A percentile compares a stretch with the other conserved stretches of the same genome.
Conservation (phyloP, 2,797 vertebrate species). For the Prionace glauca region DNA sequence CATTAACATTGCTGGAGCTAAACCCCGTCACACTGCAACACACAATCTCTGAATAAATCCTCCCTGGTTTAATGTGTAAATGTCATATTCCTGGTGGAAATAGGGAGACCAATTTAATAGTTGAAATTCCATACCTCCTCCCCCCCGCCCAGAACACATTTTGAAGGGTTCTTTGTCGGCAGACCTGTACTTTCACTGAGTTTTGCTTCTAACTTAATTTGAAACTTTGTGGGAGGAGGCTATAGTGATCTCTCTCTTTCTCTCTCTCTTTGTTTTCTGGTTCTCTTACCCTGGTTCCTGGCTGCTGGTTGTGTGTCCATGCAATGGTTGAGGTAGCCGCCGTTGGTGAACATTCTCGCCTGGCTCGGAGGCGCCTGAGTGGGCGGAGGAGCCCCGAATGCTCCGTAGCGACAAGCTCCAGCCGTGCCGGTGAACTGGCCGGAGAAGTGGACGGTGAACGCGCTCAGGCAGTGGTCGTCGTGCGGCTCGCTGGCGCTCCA, state of each 20-base stretch:
- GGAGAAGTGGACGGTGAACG: constrained; percentile 93
- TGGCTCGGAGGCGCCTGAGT: constrained; percentile 73
- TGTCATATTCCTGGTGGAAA: not conserved
- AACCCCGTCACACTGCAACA: not conserved
- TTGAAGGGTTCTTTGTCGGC: not conserved
- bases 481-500: constrained; percentile 78
- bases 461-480: constrained; percentile 89
- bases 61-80: not conserved
- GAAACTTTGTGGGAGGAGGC: not conserved
- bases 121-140: not conserved
- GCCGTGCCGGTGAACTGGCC: constrained; percentile 85
- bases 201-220: not conserved
- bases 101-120: not conserved
- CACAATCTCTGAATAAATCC: not conserved
- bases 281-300: constrained; percentile 80
- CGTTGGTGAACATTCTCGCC: constrained; percentile 76
- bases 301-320: constrained; percentile 70
- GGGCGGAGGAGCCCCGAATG: constrained; percentile 75
- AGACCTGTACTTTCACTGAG: not conserved
- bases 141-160: no score
- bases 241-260: not conserved
- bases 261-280: not conserved
- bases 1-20: not conserved
- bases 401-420: constrained; percentile 79
- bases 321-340: constrained; percentile 79